A percentile compares a stretch with the other conserved stretches of the same genome.
phyloP scores from a whole-genome alignment of 2,797 vertebrate species.

The Pseudocheirus occidentalis region DNA sequence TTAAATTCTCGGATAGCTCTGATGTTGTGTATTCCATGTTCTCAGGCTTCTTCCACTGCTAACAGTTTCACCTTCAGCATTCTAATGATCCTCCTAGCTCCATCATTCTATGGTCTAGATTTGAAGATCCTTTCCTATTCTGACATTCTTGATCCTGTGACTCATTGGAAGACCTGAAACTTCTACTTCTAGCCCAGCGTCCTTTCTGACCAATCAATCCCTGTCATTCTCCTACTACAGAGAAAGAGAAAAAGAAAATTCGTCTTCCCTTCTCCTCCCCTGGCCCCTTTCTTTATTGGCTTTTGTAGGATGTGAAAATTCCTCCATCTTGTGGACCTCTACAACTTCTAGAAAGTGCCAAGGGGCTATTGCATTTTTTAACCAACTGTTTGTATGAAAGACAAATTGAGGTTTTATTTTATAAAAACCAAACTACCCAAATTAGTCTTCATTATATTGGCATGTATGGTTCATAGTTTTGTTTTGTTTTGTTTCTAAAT shows the following conservation, averaged over 20 bases:
- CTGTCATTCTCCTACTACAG: not conserved
- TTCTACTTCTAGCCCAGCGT: not conserved
- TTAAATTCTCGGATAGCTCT: not conserved
- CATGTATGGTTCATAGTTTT: conserved; percentile 68
- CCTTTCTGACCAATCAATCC: not conserved
- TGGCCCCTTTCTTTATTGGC: not conserved
- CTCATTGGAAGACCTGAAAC: not conserved
- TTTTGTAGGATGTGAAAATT: not conserved
- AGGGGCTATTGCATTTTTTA: not conserved
- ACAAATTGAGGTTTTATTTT: conserved; percentile 78
- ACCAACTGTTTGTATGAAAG: conserved; percentile 76
- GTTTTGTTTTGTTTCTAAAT: conserved; percentile 83
- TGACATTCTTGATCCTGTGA: not conserved
- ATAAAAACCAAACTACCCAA: conserved; percentile 76
- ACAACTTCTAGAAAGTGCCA: not conserved
- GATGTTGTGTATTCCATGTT: not conserved
- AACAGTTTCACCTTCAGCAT: not conserved
- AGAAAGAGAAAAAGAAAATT: not conserved
- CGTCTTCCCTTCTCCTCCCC: not conserved
- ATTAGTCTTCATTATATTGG: conserved; percentile 81
- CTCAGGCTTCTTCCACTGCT: not conserved
- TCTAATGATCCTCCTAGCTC: not conserved
- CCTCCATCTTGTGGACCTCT: not conserved
- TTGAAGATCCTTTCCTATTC: not conserved
- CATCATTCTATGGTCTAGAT: not conserved